These are phyloP conservation scores for Aphaenogaster ashmeadi DNA, from an alignment of 1,140 invertebrate genomes.

Conservation along the genomic window DNA sequence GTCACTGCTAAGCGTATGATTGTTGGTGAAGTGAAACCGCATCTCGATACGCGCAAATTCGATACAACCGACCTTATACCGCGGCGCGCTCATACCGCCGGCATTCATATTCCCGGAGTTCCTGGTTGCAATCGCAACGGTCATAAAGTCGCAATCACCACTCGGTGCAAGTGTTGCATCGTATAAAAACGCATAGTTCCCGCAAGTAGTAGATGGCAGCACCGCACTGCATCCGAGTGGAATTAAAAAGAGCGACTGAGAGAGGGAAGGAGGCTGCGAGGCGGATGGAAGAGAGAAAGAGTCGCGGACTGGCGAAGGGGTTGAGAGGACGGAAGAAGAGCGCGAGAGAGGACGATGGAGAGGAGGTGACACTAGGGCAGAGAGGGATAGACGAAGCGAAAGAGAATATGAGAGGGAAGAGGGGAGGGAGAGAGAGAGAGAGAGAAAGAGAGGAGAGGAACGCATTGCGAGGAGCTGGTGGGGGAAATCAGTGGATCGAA, in stretches of 20 bases:
- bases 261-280: conserved; percentile 54
- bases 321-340: conserved; percentile 48
- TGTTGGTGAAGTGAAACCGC: not conserved
- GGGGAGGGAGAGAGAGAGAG: conserved; percentile 10
- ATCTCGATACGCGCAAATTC: not conserved
- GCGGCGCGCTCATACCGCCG: not conserved
- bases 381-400: conserved; percentile 20
- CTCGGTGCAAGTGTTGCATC: conserved; percentile 60
- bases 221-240: conserved; percentile 79
- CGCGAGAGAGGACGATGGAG: conserved; percentile 23
- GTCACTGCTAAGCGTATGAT: not conserved
- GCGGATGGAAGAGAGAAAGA: conserved; percentile 75
- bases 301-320: conserved; percentile 46
- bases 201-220: conserved; percentile 84
- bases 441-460: conserved; percentile 29
- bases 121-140: conserved; percentile 13
- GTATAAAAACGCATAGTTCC: conserved; percentile 81
- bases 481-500: conserved; percentile 59
- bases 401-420: conserved; percentile 17
- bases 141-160: conserved; percentile 44
- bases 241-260: conserved; percentile 78
- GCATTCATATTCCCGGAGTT: conserved; percentile 45
- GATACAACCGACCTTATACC: not conserved
- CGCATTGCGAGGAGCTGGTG: conserved; percentile 43
- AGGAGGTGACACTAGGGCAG: conserved; percentile 1